Conservation (phyloP, 2,797 vertebrate species). For the Iguana delicatissima region DNA sequence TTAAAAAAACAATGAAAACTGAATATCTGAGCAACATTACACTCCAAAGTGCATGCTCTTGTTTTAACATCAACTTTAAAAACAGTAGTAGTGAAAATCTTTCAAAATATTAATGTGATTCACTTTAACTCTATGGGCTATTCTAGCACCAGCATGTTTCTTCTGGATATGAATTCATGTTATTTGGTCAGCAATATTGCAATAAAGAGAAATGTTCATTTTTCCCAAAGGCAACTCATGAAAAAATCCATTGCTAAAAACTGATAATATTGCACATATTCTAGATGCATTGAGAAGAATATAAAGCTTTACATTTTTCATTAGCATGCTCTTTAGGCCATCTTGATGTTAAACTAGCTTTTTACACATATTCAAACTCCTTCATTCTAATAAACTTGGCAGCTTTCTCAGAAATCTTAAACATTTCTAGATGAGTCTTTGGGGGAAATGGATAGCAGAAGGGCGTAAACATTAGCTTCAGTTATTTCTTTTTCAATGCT, state of each 20-base stretch:
- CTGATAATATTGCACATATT: neutral
- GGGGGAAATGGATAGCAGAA: neutral
- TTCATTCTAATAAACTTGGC: neutral
- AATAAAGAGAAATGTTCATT: neutral
- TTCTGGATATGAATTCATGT: neutral
- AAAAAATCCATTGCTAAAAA: neutral
- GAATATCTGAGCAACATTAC: neutral
- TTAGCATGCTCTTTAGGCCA: slow-evolving; percentile 8
- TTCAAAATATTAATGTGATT: neutral
- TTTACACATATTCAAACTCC: neutral
- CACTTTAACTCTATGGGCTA: neutral
- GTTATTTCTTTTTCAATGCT: neutral
- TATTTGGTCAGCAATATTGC: neutral
- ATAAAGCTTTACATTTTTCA: slow-evolving; percentile 4
- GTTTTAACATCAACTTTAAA: neutral
- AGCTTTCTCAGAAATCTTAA: slow-evolving; percentile 6
- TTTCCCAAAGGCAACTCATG: neutral
- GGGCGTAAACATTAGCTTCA: neutral
- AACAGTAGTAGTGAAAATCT: neutral
- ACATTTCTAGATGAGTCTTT: neutral
- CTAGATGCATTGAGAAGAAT: neutral
- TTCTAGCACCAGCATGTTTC: slow-evolving; percentile 3
- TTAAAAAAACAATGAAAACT: neutral
- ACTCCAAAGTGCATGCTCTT: neutral
- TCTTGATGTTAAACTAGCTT: neutral